Conservation (phyloP, 2,888 invertebrate genomes). For the Poecilobothrus nobilitatus region DNA sequence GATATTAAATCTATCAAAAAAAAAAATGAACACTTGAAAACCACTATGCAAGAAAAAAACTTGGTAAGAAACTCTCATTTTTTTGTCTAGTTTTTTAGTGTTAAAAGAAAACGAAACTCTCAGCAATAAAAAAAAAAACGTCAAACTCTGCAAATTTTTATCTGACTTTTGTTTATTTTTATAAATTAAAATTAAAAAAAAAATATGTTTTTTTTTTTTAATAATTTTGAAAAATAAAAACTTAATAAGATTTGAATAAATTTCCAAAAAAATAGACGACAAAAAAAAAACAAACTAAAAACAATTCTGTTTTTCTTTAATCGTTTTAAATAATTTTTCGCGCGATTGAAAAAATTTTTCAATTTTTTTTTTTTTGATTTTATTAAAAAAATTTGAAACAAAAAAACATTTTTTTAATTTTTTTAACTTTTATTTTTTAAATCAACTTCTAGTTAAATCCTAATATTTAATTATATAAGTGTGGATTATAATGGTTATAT, state of each 20-base stretch:
- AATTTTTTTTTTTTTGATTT: too few relatives aligned
- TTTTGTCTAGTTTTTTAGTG: slow-evolving; percentile 19
- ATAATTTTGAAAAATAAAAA: too few relatives aligned
- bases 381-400: not conserved
- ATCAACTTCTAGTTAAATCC: too few relatives aligned
- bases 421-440: too few relatives aligned
- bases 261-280: too few relatives aligned
- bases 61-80: slow-evolving; percentile 16
- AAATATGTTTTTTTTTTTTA: too few relatives aligned
- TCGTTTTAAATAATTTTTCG: too few relatives aligned
- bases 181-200: too few relatives aligned
- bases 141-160: slow-evolving; percentile 23
- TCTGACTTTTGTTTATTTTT: slow-evolving; percentile 2
- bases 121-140: slow-evolving; percentile 24
- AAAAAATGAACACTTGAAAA: slow-evolving; percentile 15
- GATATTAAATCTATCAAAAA: slow-evolving; percentile 18
- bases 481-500: not conserved
- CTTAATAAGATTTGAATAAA: too few relatives aligned
- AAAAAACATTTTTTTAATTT: not conserved
- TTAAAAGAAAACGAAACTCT: slow-evolving; percentile 25
- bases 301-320: too few relatives aligned
- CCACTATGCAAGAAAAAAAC: slow-evolving; percentile 20
- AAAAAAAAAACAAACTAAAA: too few relatives aligned
- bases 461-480: not conserved
- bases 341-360: not conserved